Evolutionary conservation across 2,113 vertebrate species (phyloP).

Genomic region (Bungarus multicinctus): DNA sequence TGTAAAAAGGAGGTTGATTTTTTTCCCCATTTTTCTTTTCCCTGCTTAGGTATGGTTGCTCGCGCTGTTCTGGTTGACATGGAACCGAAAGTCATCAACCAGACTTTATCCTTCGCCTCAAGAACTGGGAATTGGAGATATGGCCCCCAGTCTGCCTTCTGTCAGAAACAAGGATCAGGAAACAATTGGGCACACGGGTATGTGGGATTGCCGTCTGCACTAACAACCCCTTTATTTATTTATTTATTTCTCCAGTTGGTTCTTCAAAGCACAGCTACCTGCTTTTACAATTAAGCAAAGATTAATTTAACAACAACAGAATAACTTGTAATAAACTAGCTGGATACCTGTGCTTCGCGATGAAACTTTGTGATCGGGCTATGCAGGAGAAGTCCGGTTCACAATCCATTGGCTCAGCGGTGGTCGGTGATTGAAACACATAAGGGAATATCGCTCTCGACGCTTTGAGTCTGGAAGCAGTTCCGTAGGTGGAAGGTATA

Average conservation of each 20-base stretch:
- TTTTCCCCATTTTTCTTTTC: neutral
- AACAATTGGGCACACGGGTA: conserved; percentile 99
- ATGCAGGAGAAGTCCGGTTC: too few relatives aligned
- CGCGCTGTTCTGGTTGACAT: conserved; percentile 92
- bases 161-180: conserved; percentile 93
- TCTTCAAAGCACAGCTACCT: neutral
- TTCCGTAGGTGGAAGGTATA: too few relatives aligned
- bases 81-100: conserved; percentile 94
- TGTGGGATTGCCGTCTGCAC: conserved; percentile 23
- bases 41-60: conserved; percentile 70
- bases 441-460: too few relatives aligned
- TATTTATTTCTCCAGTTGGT: neutral
- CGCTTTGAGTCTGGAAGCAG: too few relatives aligned
- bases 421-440: too few relatives aligned
- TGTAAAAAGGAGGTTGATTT: neutral
- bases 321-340: too few relatives aligned
- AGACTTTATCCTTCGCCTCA: conserved; percentile 75
- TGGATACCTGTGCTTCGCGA: too few relatives aligned
- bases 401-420: too few relatives aligned
- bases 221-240: neutral
- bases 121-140: conserved; percentile 85
- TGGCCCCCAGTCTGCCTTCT: conserved; percentile 75
- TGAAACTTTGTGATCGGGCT: too few relatives aligned
- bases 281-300: neutral
- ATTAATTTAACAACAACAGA: too few relatives aligned